Evolutionary conservation across 1,140 invertebrate genomes (phyloP).

Genomic region (Euschistus heros): DNA sequence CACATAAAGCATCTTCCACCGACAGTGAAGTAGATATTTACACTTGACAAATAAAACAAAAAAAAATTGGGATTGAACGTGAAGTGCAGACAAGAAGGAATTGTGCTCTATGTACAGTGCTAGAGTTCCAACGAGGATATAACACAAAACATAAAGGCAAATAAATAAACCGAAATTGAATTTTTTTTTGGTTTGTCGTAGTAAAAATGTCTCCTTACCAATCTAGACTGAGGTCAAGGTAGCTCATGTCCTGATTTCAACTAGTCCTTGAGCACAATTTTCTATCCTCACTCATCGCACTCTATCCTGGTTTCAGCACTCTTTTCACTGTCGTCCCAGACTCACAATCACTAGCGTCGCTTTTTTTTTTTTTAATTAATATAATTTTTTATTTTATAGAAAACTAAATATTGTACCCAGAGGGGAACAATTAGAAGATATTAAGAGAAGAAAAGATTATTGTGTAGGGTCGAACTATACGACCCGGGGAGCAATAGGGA

Average conservation of each 20-base stretch:
- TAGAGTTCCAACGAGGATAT: neutral
- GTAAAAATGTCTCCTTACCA: conserved; percentile 22
- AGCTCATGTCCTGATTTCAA: conserved; percentile 25
- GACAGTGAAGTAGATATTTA: neutral
- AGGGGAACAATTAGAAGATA: neutral
- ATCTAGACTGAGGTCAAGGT: conserved; percentile 28
- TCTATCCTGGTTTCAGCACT: neutral
- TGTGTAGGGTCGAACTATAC: neutral
- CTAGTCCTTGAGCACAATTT: conserved; percentile 16
- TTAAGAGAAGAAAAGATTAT: neutral
- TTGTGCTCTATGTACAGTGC: conserved; percentile 22
- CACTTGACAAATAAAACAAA: conserved; percentile 4
- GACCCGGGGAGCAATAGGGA: neutral
- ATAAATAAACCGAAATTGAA: conserved; percentile 9
- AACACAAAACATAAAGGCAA: conserved; percentile 12
- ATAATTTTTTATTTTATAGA: no score
- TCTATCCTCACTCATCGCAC: conserved; percentile 6
- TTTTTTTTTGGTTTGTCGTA: neutral
- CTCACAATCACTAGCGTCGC: neutral
- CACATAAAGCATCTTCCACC: conserved; percentile 13
- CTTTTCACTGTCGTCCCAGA: neutral
- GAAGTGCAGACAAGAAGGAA: conserved; percentile 12
- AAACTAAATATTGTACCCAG: neutral
- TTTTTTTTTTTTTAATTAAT: neutral
- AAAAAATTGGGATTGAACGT: conserved; percentile 16